Percentiles rank a stretch among this genome's conserved stretches.
Conservation (phyloP, 2,888 invertebrate species). For the Macropis europaea region DNA sequence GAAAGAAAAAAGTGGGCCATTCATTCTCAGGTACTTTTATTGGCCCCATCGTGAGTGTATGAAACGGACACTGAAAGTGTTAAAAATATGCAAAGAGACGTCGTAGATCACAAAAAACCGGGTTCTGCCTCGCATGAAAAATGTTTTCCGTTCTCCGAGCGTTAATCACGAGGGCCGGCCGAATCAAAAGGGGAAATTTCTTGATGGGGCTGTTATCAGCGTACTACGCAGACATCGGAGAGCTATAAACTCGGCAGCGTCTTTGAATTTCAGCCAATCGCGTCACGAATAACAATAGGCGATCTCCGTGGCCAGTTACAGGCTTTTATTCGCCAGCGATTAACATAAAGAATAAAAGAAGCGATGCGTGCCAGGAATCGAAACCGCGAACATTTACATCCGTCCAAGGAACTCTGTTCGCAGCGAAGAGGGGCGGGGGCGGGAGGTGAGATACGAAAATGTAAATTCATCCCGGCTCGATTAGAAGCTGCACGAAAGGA, state of each 20-base stretch:
- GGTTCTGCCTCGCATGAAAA: no score
- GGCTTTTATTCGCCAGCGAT: slow-evolving; percentile 36
- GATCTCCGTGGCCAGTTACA: slow-evolving; percentile 14
- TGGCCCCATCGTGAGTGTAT: no score
- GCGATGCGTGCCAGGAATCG: slow-evolving; percentile 42
- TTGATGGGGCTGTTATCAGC: slow-evolving; percentile 13
- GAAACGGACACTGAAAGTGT: no score
- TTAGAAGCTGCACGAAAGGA: slow-evolving; percentile 28
- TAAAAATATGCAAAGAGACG: no score
- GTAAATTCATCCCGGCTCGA: slow-evolving; percentile 42
- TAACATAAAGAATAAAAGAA: slow-evolving; percentile 49
- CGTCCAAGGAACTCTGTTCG: slow-evolving; percentile 18
- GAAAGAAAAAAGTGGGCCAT: no score
- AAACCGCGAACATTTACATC: slow-evolving; percentile 32
- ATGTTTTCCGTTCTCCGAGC: no score
- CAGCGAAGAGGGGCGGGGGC: no score
- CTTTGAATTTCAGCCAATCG: slow-evolving; percentile 51
- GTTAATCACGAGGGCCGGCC: no score
- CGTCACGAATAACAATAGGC: slow-evolving; percentile 59
- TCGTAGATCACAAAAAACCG: no score
- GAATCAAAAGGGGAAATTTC: neutral
- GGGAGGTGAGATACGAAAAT: slow-evolving; percentile 39
- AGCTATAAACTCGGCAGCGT: slow-evolving; percentile 29
- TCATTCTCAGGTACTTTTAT: no score
- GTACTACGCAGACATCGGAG: slow-evolving; percentile 26